Conservation (phyloP, 2,888 invertebrate species). For the Habrosyne pyritoides region DNA sequence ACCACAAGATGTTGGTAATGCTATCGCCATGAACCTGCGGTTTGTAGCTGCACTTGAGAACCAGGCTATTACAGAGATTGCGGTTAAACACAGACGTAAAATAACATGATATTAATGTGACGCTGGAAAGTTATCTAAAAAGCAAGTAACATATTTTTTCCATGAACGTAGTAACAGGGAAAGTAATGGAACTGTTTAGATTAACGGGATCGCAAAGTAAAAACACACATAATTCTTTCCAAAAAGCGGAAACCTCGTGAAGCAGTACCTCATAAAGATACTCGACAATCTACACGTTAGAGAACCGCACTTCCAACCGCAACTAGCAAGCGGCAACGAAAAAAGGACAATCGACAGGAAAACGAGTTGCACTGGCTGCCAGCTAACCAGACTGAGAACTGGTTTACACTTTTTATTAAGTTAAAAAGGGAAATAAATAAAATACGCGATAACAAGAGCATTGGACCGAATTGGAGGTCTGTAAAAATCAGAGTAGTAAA, state of each 20-base stretch:
- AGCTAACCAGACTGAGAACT: slow-evolving; percentile 33
- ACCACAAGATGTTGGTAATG: too few relatives aligned
- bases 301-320: slow-evolving; percentile 26
- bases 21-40: too few relatives aligned
- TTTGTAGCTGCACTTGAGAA: too few relatives aligned
- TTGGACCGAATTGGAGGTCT: slow-evolving; percentile 24
- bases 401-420: slow-evolving; percentile 31
- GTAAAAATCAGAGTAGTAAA: slow-evolving; percentile 24
- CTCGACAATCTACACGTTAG: slow-evolving; percentile 37
- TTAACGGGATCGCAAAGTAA: too few relatives aligned
- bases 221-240: background rate
- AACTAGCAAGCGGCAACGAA: slow-evolving; percentile 27
- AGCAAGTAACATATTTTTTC: too few relatives aligned
- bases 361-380: slow-evolving; percentile 34
- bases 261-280: background rate
- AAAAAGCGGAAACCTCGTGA: background rate
- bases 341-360: slow-evolving; percentile 31
- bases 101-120: too few relatives aligned
- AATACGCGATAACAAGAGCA: slow-evolving; percentile 35
- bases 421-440: slow-evolving; percentile 31
- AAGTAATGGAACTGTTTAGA: too few relatives aligned
- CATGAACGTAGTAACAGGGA: too few relatives aligned
- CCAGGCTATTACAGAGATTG: too few relatives aligned
- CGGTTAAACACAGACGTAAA: too few relatives aligned
- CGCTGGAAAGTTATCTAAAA: too few relatives aligned